These are phyloP conservation scores for Apteryx mantelli DNA, from an alignment of 2,113 vertebrate genomes.

Conservation along the genomic window DNA sequence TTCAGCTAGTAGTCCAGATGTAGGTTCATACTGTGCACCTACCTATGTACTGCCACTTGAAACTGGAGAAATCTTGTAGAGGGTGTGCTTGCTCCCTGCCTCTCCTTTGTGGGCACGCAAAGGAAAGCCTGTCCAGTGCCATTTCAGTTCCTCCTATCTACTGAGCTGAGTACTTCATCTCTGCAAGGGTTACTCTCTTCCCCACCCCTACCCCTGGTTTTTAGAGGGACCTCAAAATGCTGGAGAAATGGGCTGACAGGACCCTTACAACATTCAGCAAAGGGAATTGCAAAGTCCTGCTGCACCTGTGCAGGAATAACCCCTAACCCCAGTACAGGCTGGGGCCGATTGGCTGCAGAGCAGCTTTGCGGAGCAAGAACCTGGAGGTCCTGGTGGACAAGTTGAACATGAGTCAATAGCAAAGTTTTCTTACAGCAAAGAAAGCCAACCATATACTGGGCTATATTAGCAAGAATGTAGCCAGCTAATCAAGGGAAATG, in stretches of 20 bases:
- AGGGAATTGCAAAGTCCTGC: not conserved
- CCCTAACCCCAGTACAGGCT: not conserved
- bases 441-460: fast-evolving
- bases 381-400: not conserved
- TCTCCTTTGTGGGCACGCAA: not conserved
- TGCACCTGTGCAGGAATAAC: not conserved
- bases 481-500: not conserved
- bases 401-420: not conserved
- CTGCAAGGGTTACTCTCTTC: not conserved
- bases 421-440: not conserved
- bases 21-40: not conserved
- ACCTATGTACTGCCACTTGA: too few relatives aligned
- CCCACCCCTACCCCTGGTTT: not conserved
- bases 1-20: not conserved
- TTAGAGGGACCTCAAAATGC: not conserved
- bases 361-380: not conserved
- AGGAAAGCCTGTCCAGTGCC: too few relatives aligned
- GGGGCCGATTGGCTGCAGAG: not conserved
- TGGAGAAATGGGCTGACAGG: not conserved
- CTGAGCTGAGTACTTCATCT: not conserved
- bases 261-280: not conserved
- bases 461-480: not conserved
- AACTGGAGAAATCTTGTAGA: not conserved
- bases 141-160: not conserved
- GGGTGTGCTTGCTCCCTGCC: not conserved